phyloP scores from a whole-genome alignment of 2,888 invertebrate genomes.

The Ferdinandea cuprea region DNA sequence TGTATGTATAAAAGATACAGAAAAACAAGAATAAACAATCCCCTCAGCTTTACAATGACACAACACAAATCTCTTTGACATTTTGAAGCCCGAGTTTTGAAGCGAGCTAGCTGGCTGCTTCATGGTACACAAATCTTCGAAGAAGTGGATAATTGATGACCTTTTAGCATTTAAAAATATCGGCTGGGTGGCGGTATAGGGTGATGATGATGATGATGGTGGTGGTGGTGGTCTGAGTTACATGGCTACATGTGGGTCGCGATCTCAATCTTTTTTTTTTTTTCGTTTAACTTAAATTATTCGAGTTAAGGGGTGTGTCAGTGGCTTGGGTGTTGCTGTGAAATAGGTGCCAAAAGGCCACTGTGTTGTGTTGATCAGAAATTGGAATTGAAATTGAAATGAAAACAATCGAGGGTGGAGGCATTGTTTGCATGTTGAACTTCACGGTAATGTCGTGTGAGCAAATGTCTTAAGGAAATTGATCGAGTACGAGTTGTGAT shows the following conservation, averaged over 20 bases:
- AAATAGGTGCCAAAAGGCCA: slow-evolving; percentile 48
- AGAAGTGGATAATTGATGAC: slow-evolving; percentile 72
- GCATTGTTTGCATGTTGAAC: slow-evolving; percentile 61
- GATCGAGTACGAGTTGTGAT: not conserved
- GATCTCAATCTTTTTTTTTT: slow-evolving; percentile 41
- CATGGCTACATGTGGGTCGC: slow-evolving; percentile 63
- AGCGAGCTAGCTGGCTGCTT: slow-evolving; percentile 16
- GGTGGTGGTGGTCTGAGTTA: slow-evolving; percentile 40
- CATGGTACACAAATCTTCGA: slow-evolving; percentile 56
- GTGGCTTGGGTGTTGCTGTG: slow-evolving; percentile 36
- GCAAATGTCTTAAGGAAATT: slow-evolving; percentile 1
- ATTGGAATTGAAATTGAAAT: slow-evolving; percentile 28
- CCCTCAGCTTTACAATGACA: slow-evolving; percentile 54
- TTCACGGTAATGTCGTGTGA: slow-evolving; percentile 40
- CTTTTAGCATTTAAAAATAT: slow-evolving; percentile 68
- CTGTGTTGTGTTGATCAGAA: slow-evolving; percentile 31
- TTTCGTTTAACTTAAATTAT: slow-evolving; percentile 4
- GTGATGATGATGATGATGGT: slow-evolving; percentile 15
- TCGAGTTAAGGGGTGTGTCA: slow-evolving; percentile 39
- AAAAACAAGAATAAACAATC: slow-evolving; percentile 50
- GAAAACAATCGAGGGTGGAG: slow-evolving; percentile 52
- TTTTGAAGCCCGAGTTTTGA: slow-evolving; percentile 61
- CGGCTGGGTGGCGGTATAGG: slow-evolving; percentile 37
- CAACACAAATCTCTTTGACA: slow-evolving; percentile 70
- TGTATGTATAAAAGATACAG: not conserved